phyloP scores from a whole-genome alignment of 1,140 invertebrate species.

The Philotrypesis tridentata region DNA sequence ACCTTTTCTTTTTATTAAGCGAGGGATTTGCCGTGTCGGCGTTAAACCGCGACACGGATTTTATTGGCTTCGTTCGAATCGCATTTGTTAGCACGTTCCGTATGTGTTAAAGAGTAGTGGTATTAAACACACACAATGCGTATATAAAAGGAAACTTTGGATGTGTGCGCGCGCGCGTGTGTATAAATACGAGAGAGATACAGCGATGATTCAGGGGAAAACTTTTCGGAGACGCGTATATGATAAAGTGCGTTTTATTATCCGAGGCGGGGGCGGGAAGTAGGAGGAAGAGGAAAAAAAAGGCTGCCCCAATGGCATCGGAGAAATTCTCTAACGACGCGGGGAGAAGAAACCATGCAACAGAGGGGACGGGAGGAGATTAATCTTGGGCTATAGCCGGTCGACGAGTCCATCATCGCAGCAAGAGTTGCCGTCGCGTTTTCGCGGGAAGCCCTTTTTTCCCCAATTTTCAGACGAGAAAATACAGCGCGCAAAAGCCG shows the following conservation, averaged over 20 bases:
- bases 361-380: not conserved
- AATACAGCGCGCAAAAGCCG: too few relatives aligned
- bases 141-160: too few relatives aligned
- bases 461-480: not conserved
- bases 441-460: not conserved
- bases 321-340: not conserved
- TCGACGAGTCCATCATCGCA: slow-evolving; percentile 3
- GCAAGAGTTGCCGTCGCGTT: not conserved
- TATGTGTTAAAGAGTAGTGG: too few relatives aligned
- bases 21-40: not conserved
- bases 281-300: too few relatives aligned
- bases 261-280: too few relatives aligned
- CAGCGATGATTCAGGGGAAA: not conserved
- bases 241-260: too few relatives aligned
- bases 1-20: not conserved
- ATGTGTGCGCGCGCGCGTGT: too few relatives aligned
- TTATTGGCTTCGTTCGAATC: not conserved
- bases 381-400: not conserved
- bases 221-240: not conserved
- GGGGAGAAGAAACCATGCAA: not conserved
- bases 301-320: too few relatives aligned
- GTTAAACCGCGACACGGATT: not conserved
- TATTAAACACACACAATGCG: too few relatives aligned
- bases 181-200: too few relatives aligned
- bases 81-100: too few relatives aligned